These are phyloP conservation scores for Semicossyphus pulcher DNA, from an alignment of 2,113 vertebrate genomes.

Conservation along the genomic window DNA sequence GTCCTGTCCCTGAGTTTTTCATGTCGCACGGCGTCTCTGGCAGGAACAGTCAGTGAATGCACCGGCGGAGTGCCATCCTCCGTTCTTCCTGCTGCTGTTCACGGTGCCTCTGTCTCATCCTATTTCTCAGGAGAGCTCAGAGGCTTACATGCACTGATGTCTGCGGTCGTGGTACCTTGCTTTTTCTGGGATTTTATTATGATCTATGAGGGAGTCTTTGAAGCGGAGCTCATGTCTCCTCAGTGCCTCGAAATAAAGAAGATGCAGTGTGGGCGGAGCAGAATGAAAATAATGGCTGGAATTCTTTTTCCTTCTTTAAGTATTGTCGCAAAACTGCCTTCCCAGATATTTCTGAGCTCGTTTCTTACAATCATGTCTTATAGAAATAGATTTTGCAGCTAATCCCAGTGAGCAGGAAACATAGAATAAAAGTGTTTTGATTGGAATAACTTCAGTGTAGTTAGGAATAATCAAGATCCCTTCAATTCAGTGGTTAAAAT, in stretches of 20 bases:
- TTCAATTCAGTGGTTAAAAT: conserved; percentile 8
- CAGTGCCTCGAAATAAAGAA: background rate
- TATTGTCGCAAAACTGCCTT: background rate
- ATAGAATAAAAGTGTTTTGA: background rate
- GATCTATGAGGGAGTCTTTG: background rate
- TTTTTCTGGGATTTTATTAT: background rate
- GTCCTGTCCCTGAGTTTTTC: background rate
- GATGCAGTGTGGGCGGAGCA: background rate
- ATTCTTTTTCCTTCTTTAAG: background rate
- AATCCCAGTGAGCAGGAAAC: background rate
- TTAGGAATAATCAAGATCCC: background rate
- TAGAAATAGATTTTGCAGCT: background rate
- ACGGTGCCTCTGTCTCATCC: conserved; percentile 15
- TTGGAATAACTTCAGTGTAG: background rate
- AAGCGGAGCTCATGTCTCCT: background rate
- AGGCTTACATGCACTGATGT: background rate
- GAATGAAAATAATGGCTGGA: background rate
- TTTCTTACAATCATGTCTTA: background rate
- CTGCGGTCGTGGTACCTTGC: background rate
- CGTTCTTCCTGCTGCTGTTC: background rate
- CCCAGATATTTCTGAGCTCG: background rate
- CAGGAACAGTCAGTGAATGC: background rate
- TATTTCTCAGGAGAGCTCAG: conserved; percentile 38
- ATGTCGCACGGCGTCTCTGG: background rate
- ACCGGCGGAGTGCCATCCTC: background rate